These are phyloP conservation scores for Lucifuga dentata DNA, from an alignment of 2,113 vertebrate species.

Conservation along the genomic window DNA sequence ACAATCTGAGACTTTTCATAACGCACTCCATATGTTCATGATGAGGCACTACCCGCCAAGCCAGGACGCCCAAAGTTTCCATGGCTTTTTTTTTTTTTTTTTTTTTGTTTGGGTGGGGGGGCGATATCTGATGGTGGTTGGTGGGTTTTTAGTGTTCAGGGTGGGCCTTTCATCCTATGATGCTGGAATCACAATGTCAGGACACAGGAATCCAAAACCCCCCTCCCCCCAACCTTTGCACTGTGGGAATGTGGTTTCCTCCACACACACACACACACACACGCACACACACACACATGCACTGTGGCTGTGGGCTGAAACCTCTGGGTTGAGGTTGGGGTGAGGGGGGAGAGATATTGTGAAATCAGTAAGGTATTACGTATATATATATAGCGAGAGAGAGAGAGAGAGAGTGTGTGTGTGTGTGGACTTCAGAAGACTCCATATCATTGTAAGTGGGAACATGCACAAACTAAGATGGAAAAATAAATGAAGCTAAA, in stretches of 20 bases:
- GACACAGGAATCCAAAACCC: conserved; percentile 57
- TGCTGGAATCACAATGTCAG: conserved; percentile 27
- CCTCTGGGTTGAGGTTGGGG: too few relatives aligned
- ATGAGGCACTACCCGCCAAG: conserved; percentile 19
- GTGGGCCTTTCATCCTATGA: conserved; percentile 56
- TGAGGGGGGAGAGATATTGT: too few relatives aligned
- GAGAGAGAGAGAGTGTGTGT: too few relatives aligned
- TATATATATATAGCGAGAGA: too few relatives aligned
- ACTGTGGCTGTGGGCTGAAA: not conserved
- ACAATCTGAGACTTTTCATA: conserved; percentile 57
- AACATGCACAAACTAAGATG: too few relatives aligned
- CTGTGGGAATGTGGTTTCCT: conserved; percentile 76
- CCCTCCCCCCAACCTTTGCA: conserved; percentile 26
- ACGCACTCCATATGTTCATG: conserved; percentile 58
- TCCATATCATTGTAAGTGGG: too few relatives aligned
- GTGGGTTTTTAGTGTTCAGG: not conserved
- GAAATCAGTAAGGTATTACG: conserved; percentile 37
- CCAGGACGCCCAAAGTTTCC: conserved; percentile 22
- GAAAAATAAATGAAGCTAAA: too few relatives aligned
- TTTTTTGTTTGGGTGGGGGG: conserved; percentile 17
- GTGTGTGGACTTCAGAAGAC: too few relatives aligned
- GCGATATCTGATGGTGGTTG: not conserved
- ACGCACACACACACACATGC: conserved; percentile 13
- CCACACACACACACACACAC: conserved; percentile 18
- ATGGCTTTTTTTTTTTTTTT: too few relatives aligned